Conservation (phyloP, 2,797 vertebrate species). For the Pseudochirops corinnae region DNA sequence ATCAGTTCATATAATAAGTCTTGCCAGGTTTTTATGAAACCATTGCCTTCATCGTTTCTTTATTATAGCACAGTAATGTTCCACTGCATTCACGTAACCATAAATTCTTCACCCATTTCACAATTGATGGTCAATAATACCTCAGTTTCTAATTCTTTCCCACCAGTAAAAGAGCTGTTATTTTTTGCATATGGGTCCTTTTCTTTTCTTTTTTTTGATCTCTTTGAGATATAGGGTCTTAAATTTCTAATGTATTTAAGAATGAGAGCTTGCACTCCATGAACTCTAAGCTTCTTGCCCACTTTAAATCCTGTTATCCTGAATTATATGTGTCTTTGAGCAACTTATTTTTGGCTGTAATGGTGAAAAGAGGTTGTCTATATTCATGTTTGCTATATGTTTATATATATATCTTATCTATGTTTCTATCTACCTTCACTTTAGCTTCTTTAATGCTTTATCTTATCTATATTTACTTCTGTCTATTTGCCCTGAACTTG, state of each 20-base stretch:
- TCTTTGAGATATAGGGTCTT: neutral
- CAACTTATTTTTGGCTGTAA: neutral
- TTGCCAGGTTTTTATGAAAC: neutral
- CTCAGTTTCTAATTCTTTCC: neutral
- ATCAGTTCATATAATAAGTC: neutral
- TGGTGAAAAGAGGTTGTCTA: neutral
- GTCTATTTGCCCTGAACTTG: neutral
- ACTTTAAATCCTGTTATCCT: neutral
- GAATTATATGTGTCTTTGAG: neutral
- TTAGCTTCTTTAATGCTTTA: neutral
- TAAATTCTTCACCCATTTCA: neutral
- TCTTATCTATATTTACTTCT: neutral
- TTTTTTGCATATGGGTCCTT: neutral
- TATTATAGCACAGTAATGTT: neutral
- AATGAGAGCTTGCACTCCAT: neutral
- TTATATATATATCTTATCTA: neutral
- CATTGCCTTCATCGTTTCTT: neutral
- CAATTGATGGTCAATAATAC: neutral
- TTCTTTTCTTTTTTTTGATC: neutral
- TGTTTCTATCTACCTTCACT: neutral
- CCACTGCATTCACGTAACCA: neutral
- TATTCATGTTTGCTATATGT: neutral
- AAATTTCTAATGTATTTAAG: neutral
- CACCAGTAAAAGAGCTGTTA: neutral
- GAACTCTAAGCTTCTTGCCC: neutral